Percentiles rank a stretch among this genome's conserved stretches.
Conservation (phyloP, 2,113 vertebrate species). For the Dryoscopus gambensis region DNA sequence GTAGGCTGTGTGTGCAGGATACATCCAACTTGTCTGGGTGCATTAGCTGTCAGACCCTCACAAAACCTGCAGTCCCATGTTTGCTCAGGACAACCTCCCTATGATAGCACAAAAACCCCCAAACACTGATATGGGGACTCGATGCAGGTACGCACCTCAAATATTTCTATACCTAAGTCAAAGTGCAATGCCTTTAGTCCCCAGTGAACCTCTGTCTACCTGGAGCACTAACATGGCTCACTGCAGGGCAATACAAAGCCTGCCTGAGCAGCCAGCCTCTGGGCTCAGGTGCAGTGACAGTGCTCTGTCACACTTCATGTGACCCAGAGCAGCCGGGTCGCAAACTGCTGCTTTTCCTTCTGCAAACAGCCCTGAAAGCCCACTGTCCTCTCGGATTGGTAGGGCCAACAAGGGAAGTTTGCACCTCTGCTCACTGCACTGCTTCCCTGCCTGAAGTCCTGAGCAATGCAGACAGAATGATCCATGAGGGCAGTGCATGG, state of each 20-base stretch:
- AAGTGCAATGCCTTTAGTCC: neutral
- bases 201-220: neutral
- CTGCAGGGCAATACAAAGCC: neutral
- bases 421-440: neutral
- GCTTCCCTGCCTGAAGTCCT: neutral
- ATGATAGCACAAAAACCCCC: neutral
- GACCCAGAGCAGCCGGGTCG: neutral
- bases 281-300: neutral
- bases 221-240: neutral
- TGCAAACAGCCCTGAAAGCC: neutral
- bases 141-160: neutral
- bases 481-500: neutral
- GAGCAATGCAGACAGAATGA: neutral
- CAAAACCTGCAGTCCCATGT: neutral
- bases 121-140: neutral
- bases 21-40: neutral
- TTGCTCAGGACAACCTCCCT: neutral
- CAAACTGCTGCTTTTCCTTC: neutral
- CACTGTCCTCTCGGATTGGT: rapidly evolving
- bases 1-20: neutral
- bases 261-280: neutral
- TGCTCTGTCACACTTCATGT: no score
- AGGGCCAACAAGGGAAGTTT: neutral
- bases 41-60: neutral
- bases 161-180: neutral